Evolutionary conservation across 2,113 vertebrate species (phyloP), one percentile per base, ranked within the genome.

Genomic region (Equus quagga): DNA sequence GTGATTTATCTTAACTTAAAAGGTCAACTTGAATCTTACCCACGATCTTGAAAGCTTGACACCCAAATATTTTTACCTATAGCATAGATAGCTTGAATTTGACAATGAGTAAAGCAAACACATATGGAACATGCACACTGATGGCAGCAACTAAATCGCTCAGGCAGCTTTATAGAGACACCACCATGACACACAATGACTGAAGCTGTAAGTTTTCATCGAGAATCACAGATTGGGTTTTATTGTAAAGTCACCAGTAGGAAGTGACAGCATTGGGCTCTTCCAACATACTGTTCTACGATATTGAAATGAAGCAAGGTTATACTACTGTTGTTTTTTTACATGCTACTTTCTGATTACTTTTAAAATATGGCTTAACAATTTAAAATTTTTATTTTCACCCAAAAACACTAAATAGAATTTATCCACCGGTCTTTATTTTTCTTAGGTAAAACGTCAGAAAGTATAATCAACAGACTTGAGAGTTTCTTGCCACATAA

Each of bases 271-370:
- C 9, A 21, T 0, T 44, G 33, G 76, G 17, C 28, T 14, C 33
- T 96, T 96, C 54, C 31, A 93, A 96, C 28, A 60, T 36, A 81
- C 5, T 73, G 8, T 72, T 73, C n/a, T 86, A 33, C 75, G 54
- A 88, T 94, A 96, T 46, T 12, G 90, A 89, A 95, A 97, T 91
- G 51, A 96, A 92, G 26, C 15, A 76, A 79, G 69, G 51, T 58
- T 82, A 64, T 44, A 62, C 31, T 31, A 14, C 17, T 70, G 1
- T 49, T 46, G 11, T 21, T 41, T 56, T 89, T 79, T 69, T 44
- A 67, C 3, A 87, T n/a, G 23, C 9, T 89, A n/a, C 4, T 75
- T 94, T 65, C 54, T 69, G 28, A 36, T 46, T 89, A 79, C 15
- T 78, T 89, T 78, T 3, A 65, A 96, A 84, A 88, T 67, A 81